Evolutionary conservation across 2,113 vertebrate species (phyloP).

Genomic region (Gila orcuttii): DNA sequence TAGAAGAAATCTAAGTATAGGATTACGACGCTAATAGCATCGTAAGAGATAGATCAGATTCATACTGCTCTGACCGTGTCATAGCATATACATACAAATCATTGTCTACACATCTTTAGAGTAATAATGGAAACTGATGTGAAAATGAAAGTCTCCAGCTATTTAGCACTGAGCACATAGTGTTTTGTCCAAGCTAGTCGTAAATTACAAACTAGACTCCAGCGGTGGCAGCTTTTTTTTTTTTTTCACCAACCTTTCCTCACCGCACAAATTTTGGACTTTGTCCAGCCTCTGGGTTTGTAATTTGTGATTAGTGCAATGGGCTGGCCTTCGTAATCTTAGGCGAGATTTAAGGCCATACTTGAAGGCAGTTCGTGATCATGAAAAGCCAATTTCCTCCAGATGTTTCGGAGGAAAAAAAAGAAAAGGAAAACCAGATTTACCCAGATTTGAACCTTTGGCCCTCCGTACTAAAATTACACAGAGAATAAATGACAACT

Average conservation of each 20-base stretch:
- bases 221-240: not conserved
- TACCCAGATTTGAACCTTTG: slow-evolving; percentile 22
- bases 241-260: slow-evolving; percentile 4
- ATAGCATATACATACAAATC: slow-evolving; percentile 7
- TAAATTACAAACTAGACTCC: slow-evolving; percentile 56
- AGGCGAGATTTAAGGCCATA: slow-evolving; percentile 41
- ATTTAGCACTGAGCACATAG: slow-evolving; percentile 49
- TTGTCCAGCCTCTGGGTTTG: slow-evolving; percentile 53
- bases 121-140: slow-evolving; percentile 31
- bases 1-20: slow-evolving; percentile 41
- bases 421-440: slow-evolving; percentile 32
- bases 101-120: slow-evolving; percentile 13
- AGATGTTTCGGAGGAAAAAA: slow-evolving; percentile 41
- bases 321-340: slow-evolving; percentile 41
- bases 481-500: slow-evolving; percentile 34
- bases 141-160: slow-evolving; percentile 33
- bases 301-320: slow-evolving; percentile 52
- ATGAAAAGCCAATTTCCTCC: slow-evolving; percentile 46
- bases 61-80: not conserved
- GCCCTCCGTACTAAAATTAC: slow-evolving; percentile 31
- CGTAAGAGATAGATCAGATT: not conserved
- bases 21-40: not conserved
- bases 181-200: slow-evolving; percentile 32
- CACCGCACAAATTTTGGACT: slow-evolving; percentile 49
- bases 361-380: slow-evolving; percentile 48